These are phyloP conservation scores for Xestia rhomboidea DNA, from an alignment of 2,888 invertebrate species.

Conservation along the genomic window DNA sequence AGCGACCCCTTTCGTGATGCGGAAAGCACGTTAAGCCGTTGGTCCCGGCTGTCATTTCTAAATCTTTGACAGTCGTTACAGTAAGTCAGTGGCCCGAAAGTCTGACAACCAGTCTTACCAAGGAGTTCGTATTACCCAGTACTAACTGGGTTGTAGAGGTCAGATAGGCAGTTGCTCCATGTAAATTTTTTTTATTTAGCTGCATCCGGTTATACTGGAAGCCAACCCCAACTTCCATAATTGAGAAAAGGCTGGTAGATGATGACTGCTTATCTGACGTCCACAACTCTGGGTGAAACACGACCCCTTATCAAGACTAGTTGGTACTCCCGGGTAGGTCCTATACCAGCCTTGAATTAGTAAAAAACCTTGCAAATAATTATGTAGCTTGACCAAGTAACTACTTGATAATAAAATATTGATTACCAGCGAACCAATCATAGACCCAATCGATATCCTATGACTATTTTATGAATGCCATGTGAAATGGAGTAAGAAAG, in stretches of 20 bases:
- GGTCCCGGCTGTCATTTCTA: background rate
- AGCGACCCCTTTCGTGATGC: background rate
- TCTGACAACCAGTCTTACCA: background rate
- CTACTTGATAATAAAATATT: background rate
- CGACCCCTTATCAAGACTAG: background rate
- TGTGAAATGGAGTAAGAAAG: conserved; percentile 26
- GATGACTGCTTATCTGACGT: background rate
- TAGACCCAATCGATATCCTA: conserved; percentile 43
- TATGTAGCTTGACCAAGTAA: background rate
- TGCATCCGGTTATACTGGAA: background rate
- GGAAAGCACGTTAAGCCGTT: background rate
- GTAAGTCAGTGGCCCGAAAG: background rate
- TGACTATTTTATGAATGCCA: conserved; percentile 59
- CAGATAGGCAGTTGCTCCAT: background rate
- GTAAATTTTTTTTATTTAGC: too few species aligned
- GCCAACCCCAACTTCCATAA: background rate
- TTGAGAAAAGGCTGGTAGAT: background rate
- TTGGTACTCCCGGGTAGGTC: background rate
- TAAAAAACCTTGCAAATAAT: background rate
- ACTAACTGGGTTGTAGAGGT: background rate
- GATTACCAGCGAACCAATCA: background rate
- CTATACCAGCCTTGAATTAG: background rate
- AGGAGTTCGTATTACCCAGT: background rate
- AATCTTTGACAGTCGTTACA: background rate
- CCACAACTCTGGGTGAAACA: background rate